Evolutionary conservation across 2,797 vertebrate species (phyloP), one percentile per base, ranked within the genome.

Genomic region (Neostethus bicornis): DNA sequence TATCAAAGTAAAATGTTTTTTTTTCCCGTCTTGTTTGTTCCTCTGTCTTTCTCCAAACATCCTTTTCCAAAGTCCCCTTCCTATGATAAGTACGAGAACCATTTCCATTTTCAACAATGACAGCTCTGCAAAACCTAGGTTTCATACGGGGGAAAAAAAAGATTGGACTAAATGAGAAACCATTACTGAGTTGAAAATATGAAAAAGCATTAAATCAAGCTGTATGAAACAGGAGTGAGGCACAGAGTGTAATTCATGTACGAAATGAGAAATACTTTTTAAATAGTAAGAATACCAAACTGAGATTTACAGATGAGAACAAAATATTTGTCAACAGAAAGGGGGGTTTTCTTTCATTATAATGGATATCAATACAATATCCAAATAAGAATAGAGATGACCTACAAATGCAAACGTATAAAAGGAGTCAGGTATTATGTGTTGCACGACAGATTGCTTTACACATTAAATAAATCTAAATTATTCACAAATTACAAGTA

Each of bases 81-180:
- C 69, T 69, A 70, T 61, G 48, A 61, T 51, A 57, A 28, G 16
- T 26, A 50, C 61, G 64, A 13, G 43, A 84, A 70, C 52, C 61
- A 28, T 77, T 80, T 61, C 63, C 53, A 60, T 63, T 71, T 61
- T 38, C 51, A 53, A 66, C 61, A 74, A 55, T 62, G 48, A 73
- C 63, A 70, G 43, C 72, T 68, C 11, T 43, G 58, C 51, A 66
- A 3, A 46, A 29, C 39, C 24, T 47, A 51, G 17, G n/a, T 47
- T 70, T 49, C 50, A n/a, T 49, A 23, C 23, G 51, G 49, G 2
- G n/a, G 35, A 14, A 37, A 70, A 69, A 61, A 35, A 14, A 50
- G 56, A 28, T 55, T 28, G 16, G 23, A 17, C 26, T 61, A 60
- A 80, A 83, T 52, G 46, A 80, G 50, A 66, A 66, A 25, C 59